Base-by-base conservation (phyloP, 2,888 invertebrate species). In the Aquatica leii region DNA sequence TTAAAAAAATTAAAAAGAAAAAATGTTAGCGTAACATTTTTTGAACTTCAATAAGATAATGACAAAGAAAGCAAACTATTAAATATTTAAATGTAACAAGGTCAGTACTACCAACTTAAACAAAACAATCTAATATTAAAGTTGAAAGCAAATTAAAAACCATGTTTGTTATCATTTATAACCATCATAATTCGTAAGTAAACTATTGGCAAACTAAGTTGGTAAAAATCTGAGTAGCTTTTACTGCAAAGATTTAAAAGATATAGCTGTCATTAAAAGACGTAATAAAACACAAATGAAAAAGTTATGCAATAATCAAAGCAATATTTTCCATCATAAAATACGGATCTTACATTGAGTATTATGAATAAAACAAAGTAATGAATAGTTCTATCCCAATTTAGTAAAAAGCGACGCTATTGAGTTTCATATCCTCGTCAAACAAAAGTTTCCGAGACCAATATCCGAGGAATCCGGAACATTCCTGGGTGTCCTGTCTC, bases 401-500 rank as follows among this genome's bases (percentile, higher is more conserved):
- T 52, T 35, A 17, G 18, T 21, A 35, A n/a, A 11, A 24, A 50
- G 40, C 60, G 54, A 54, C 54, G 60, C 60, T 49, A 54, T 60
- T 50, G 60, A 60, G 63, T 55, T 62, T 64, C 66, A 69, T 65
- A 68, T 68, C 66, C 63, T 57, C 61, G 61, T 56, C 58, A 61
- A 52, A 65, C 61, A 61, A 65, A 65, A 61, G 65, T 58, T 65
- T 61, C 48, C 60, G 66, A 67, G 69, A 62, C 71, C 73, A 75
- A 75, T 75, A 75, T 74, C 71, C 69, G 46, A 64, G 69, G 74
- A 74, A 74, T 75, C 73, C 66, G 62, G 62, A 71, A 70, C 75
- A 78, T 77, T 77, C 77, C 75, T 66, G 69, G 58, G 71, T 74
- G 76, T 74, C 72, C 76, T 76, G 76, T 75, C 72, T 73, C 68